phyloP scores from a whole-genome alignment of 2,888 invertebrate species.

The Parnassius mnemosyne region DNA sequence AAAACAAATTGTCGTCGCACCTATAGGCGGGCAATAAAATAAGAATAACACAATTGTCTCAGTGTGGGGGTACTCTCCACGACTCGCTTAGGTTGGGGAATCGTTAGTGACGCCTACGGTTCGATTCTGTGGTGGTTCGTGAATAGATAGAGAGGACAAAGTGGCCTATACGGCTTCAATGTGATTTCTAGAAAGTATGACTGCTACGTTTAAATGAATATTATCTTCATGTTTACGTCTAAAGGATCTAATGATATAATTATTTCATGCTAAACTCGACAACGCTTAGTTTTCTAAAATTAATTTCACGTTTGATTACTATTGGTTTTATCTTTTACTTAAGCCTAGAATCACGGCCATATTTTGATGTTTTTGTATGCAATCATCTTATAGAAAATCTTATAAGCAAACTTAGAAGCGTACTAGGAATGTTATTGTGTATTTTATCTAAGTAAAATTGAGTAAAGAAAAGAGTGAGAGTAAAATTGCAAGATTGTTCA shows the following conservation, averaged over 20 bases:
- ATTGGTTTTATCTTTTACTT: too few relatives aligned
- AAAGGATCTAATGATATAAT: background rate
- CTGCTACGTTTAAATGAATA: constrained; percentile 28
- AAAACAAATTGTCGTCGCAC: constrained; percentile 66
- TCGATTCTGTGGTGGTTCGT: constrained; percentile 33
- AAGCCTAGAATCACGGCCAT: too few relatives aligned
- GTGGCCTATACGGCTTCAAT: background rate
- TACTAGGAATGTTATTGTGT: too few relatives aligned
- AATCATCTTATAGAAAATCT: too few relatives aligned
- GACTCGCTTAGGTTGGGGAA: constrained; percentile 64
- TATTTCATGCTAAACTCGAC: too few relatives aligned
- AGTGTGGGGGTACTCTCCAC: constrained; percentile 38
- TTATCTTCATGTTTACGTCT: background rate
- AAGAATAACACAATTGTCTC: constrained; percentile 53
- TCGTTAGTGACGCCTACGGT: constrained; percentile 72
- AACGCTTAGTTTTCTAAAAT: too few relatives aligned
- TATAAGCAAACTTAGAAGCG: too few relatives aligned
- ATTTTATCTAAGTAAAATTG: too few relatives aligned
- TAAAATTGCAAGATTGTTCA: too few relatives aligned
- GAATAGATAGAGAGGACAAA: constrained; percentile 15
- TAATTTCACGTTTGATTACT: too few relatives aligned
- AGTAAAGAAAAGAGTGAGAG: too few relatives aligned
- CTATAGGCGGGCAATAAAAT: constrained; percentile 47
- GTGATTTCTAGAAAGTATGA: background rate
- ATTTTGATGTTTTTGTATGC: too few relatives aligned